Conservation (phyloP, 2,113 vertebrate genomes). For the Mugil cephalus region DNA sequence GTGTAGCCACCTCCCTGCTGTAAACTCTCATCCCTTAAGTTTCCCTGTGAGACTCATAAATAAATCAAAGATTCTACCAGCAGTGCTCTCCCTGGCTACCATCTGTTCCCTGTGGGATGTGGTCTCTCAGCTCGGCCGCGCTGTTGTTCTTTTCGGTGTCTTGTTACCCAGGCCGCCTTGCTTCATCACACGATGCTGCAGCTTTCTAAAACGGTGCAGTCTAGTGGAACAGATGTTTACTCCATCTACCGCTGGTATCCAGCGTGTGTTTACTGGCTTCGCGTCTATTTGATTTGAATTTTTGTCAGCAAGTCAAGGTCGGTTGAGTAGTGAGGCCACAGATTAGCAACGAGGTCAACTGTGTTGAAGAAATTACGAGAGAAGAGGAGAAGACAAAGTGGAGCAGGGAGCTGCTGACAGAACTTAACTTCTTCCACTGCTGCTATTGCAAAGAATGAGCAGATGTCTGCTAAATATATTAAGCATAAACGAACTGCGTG, state of each 20-base stretch:
- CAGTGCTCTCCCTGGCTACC: slow-evolving; percentile 25
- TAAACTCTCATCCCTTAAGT: slow-evolving; percentile 30
- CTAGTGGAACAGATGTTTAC: background rate
- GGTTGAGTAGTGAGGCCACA: background rate
- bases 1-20: background rate
- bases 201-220: slow-evolving; percentile 10
- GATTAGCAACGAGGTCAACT: background rate
- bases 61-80: slow-evolving; percentile 49
- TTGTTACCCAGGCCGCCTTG: slow-evolving; percentile 9
- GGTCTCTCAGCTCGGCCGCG: background rate
- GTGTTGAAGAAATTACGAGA: slow-evolving; percentile 14
- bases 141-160: slow-evolving; percentile 44
- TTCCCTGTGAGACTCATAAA: slow-evolving; percentile 54
- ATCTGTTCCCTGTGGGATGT: slow-evolving; percentile 53
- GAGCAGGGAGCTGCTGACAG: background rate
- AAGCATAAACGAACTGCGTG: background rate
- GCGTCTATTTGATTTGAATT: background rate
- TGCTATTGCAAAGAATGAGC: background rate
- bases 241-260: background rate
- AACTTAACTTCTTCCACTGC: slow-evolving; percentile 4
- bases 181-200: slow-evolving; percentile 14
- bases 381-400: background rate
- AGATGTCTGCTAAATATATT: background rate
- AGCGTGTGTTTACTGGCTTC: background rate
- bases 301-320: background rate